Conservation (phyloP, 2,113 vertebrate genomes). For the Myiozetetes cayanensis region DNA sequence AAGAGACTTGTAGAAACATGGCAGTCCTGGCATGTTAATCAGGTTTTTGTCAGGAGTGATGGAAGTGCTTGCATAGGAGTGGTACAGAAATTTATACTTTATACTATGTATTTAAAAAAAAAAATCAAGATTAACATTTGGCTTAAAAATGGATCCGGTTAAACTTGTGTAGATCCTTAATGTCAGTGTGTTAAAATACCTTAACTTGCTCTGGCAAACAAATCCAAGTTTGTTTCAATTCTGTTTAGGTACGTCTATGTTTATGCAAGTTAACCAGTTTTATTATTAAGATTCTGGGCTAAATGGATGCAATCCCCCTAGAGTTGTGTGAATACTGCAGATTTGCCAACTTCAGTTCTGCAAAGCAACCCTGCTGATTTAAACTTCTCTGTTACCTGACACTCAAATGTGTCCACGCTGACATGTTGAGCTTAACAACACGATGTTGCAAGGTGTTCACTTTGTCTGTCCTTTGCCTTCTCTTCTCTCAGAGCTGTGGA, state of each 20-base stretch:
- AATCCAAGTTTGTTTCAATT: neutral
- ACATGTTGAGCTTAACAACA: rapidly evolving
- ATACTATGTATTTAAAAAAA: neutral
- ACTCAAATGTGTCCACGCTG: rapidly evolving
- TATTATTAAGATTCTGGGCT: neutral
- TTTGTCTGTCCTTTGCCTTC: neutral
- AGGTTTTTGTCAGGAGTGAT: neutral
- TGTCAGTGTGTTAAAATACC: neutral
- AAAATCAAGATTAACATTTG: neutral
- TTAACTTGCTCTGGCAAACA: neutral
- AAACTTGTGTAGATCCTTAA: neutral
- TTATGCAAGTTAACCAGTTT: neutral
- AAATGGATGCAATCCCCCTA: neutral
- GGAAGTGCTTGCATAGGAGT: neutral
- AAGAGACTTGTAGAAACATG: slow-evolving; percentile 15
- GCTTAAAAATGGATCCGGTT: neutral
- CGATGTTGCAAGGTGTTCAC: rapidly evolving
- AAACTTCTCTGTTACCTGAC: neutral
- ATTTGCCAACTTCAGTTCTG: neutral
- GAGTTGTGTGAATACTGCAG: neutral
- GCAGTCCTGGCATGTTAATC: neutral
- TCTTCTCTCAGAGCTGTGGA: neutral
- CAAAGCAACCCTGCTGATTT: neutral
- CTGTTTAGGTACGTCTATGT: neutral
- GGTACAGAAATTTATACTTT: neutral